Base-by-base conservation (phyloP, 2,797 vertebrate species). In the Allenopithecus nigroviridis region DNA sequence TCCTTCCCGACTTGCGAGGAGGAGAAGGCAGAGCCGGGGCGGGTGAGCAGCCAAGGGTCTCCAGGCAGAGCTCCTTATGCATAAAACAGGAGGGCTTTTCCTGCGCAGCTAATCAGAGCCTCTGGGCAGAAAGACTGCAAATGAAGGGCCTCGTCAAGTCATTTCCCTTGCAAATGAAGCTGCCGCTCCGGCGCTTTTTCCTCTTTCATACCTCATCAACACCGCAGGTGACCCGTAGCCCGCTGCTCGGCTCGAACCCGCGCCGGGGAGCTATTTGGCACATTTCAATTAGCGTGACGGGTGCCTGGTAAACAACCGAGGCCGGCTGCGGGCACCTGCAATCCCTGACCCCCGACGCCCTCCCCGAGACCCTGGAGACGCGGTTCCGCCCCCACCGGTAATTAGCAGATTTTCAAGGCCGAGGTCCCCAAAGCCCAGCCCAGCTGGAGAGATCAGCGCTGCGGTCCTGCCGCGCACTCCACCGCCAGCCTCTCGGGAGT, bases 131-230 rank as follows among this genome's bases (percentile, higher is more conserved):
- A 17, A 1, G 94, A 80, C 50, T 88, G 94, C 96, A 94, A 93
- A 83, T 7, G 1, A 96, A 93, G 59, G 79, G 26, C 93, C 84
- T 43, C 1, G 72, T 97, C 97, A 96, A 97, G 97, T 96, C 92
- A 99, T 98, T 98, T 98, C 97, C 98, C 97, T 99, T 98, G 98
- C 98, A 98, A 98, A 99, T 98, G 97, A 98, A 83, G 92, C 79
- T 50, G 24, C 1, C 0, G 53, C 75, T 59, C 43, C 1, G 0
- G 30, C 0, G 10, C 70, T 76, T 76, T 95, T 39, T 50, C 93
- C 97, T 83, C 76, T 85, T 96, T 64, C 72, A 84, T 28, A 28
- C 86, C 94, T 97, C 96, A 95, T 98, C 98, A 97, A 78, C 93
- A 0, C 95, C 93, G 95, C 96, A 16, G 43, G 90, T 26, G 46